These are phyloP conservation scores for Chironomus tepperi DNA, from an alignment of 1,140 invertebrate species.

Conservation along the genomic window DNA sequence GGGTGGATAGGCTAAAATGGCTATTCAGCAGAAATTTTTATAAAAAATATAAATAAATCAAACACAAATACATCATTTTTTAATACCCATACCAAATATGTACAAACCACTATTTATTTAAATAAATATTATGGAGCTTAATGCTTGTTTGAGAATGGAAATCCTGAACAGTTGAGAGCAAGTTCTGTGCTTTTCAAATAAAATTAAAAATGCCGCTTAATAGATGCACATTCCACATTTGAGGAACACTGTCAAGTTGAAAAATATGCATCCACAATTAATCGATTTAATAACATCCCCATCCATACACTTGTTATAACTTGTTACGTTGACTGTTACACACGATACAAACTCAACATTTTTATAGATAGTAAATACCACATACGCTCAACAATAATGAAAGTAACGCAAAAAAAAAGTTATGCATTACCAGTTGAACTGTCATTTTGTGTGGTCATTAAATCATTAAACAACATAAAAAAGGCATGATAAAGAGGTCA, in stretches of 20 bases:
- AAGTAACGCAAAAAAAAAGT: background rate
- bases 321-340: too few relatives aligned
- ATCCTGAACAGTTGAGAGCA: too few relatives aligned
- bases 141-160: too few relatives aligned
- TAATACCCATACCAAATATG: background rate
- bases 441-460: background rate
- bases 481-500: background rate
- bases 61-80: conserved; percentile 9
- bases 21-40: background rate
- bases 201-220: too few relatives aligned
- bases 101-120: background rate
- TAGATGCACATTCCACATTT: too few relatives aligned
- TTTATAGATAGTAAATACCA: background rate
- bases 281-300: too few relatives aligned
- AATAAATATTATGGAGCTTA: background rate
- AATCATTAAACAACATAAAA: background rate
- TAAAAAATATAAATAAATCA: background rate
- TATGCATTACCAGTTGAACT: background rate
- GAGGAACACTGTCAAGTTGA: too few relatives aligned
- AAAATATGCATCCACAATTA: too few relatives aligned
- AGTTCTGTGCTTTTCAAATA: too few relatives aligned
- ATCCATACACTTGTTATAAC: too few relatives aligned
- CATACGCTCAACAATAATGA: background rate
- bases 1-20: background rate
- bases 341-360: too few relatives aligned